Conservation (phyloP, 2,888 invertebrate species). For the Eumerus sabulonum region DNA sequence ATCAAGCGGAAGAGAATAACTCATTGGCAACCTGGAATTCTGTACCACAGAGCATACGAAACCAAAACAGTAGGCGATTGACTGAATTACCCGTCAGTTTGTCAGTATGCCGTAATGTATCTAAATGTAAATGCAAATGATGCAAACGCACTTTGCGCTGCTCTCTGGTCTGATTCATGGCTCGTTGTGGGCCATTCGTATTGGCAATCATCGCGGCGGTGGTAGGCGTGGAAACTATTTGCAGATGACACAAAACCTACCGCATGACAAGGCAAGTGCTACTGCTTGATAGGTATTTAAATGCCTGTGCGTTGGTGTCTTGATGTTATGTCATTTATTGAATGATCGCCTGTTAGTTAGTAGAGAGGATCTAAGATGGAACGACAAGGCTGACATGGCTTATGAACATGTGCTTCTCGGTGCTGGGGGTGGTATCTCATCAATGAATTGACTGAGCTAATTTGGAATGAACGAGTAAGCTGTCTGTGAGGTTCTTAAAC, state of each 20-base stretch:
- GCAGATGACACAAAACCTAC: conserved; percentile 27
- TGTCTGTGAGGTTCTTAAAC: background rate
- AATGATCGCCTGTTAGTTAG: conserved; percentile 27
- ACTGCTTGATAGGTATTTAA: conserved; percentile 16
- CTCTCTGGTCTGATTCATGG: conserved; percentile 36
- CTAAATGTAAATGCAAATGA: background rate
- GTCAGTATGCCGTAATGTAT: too few species aligned
- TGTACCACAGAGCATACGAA: conserved; percentile 6
- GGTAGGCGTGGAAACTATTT: conserved; percentile 11
- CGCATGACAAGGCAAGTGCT: conserved; percentile 15
- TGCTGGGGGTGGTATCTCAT: conserved; percentile 8
- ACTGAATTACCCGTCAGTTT: too few species aligned
- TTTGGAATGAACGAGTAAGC: background rate
- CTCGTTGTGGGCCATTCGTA: conserved; percentile 33
- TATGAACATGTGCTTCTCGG: conserved; percentile 11
- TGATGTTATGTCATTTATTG: conserved; percentile 23
- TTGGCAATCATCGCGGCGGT: background rate
- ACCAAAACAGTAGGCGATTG: conserved; percentile 15
- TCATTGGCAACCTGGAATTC: conserved; percentile 1
- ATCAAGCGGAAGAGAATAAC: conserved; percentile 40
- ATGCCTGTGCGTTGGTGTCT: conserved; percentile 35
- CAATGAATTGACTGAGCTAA: conserved; percentile 22
- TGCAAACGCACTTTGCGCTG: conserved; percentile 18
- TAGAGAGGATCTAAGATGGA: conserved; percentile 25
- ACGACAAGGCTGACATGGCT: background rate